Evolutionary conservation across 1,140 invertebrate species (phyloP).

Genomic region (Sitophilus oryzae): DNA sequence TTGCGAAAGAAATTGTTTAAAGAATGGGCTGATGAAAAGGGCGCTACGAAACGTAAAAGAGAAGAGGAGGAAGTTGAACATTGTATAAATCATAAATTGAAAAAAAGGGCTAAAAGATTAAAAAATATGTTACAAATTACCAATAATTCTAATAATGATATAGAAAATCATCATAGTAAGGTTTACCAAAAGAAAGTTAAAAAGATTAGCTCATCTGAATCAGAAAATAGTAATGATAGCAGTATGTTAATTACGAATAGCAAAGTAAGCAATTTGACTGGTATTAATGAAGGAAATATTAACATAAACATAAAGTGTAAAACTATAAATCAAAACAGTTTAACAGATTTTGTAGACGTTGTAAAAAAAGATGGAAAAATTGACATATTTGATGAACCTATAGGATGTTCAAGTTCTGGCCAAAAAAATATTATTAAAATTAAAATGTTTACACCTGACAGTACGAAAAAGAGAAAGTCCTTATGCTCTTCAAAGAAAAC

Average conservation of each 20-base stretch:
- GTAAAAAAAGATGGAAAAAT: constrained; percentile 15
- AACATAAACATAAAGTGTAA: constrained; percentile 1
- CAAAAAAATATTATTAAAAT: constrained; percentile 23
- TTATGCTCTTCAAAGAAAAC: no score
- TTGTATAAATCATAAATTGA: constrained; percentile 49
- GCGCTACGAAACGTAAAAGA: constrained; percentile 48
- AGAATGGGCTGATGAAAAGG: constrained; percentile 54
- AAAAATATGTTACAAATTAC: constrained; percentile 38
- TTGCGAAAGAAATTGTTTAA: constrained; percentile 49
- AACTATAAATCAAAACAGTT: constrained; percentile 7
- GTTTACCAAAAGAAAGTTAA: constrained; percentile 5
- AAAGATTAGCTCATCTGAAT: constrained; percentile 14
- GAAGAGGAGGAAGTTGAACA: constrained; percentile 51
- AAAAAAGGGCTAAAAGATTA: constrained; percentile 52
- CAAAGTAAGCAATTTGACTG: not conserved
- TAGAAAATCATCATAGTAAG: constrained; percentile 1
- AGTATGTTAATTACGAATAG: not conserved
- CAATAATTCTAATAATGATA: constrained; percentile 8
- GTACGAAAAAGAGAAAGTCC: not conserved
- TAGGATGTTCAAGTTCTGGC: not conserved
- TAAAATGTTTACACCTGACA: constrained; percentile 21
- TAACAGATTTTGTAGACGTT: constrained; percentile 15
- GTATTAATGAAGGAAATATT: constrained; percentile 11
- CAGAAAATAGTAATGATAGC: constrained; percentile 16
- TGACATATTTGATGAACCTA: constrained; percentile 5